Evolutionary conservation across 2,888 invertebrate genomes (phyloP), one percentile per base, ranked within the genome.

Genomic region (Melinaea marsaeus): DNA sequence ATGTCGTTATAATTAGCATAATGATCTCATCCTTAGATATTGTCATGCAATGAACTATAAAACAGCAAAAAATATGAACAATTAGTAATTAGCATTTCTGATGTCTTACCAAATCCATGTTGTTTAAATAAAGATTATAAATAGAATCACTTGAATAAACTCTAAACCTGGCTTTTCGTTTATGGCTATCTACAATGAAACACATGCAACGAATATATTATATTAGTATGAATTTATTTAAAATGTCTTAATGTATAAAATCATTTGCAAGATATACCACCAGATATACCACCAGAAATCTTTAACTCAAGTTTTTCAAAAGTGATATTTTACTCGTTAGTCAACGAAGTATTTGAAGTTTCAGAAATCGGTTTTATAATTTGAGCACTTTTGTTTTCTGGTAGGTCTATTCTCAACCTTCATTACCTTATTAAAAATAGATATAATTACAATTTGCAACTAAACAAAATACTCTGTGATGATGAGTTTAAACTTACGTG

Each of bases 81-180:
- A 54, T n/a, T n/a, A 37, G 42, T 13, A n/a, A 57, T 32, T 46
- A 48, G 22, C 13, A 57, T 13, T 13, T 46, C 32, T 13, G 55
- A 34, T 46, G 46, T 61, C 81, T 81, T 78, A 81, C 81, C 81
- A 75, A 67, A 57, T 80, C 78, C 79, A 80, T 79, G 64, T 61
- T 76, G 67, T 62, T 58, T 35, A 63, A 56, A 66, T 61, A 13
- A 48, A 60, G n/a, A 35, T 47, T 35, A 34, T 9, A 46, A 60
- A 55, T 55, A 35, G 34, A 47, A 46, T 51, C 51, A 51, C 51
- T 51, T 51, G 51, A 51, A 51, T 9, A 32, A 51, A 51, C 51
- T 51, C 9, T 7, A 51, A 51, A 3, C 6, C 32, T 22, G 11
- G 42, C 11, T 42, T 62, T 22, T 11, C 34, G 22, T 37, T 47